Evolutionary conservation across 2,797 vertebrate genomes (phyloP).

Genomic region (Acropternis orthonyx): DNA sequence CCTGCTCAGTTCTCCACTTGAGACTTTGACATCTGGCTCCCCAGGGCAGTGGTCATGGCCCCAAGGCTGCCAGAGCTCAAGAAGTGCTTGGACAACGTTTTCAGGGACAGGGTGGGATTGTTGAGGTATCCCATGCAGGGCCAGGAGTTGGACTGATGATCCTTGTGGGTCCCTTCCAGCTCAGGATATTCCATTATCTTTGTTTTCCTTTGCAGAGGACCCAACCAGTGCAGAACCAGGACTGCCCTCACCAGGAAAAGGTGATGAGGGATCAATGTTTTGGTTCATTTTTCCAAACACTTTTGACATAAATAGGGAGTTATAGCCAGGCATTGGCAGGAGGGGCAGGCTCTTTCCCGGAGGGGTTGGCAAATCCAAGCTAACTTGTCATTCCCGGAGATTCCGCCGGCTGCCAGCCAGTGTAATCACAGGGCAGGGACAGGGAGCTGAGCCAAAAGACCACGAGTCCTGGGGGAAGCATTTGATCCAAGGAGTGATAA

Average conservation of each 20-base stretch:
- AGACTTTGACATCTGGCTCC: no score
- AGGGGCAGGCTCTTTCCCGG: not conserved
- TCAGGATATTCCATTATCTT: no score
- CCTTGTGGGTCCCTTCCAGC: not conserved
- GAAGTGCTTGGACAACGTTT: not conserved
- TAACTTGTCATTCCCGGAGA: not conserved
- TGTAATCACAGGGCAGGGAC: not conserved
- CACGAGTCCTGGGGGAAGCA: accelerated
- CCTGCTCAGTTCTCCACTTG: not conserved
- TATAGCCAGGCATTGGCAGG: not conserved
- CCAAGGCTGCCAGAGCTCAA: not conserved
- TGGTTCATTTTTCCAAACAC: not conserved
- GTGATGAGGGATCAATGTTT: not conserved
- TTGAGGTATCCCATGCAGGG: not conserved
- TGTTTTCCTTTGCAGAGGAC: not conserved
- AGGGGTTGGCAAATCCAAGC: not conserved
- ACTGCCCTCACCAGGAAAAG: not conserved
- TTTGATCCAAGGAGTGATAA: accelerated
- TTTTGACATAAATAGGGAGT: not conserved
- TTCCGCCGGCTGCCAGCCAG: accelerated
- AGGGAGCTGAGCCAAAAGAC: not conserved
- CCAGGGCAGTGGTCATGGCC: not conserved
- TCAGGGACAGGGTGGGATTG: not conserved
- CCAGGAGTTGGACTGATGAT: not conserved
- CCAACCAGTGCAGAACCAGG: not conserved